Percentiles rank a stretch among this genome's conserved stretches.
These are phyloP conservation scores for Prionace glauca DNA, from an alignment of 2,797 vertebrate genomes.

Conservation along the genomic window DNA sequence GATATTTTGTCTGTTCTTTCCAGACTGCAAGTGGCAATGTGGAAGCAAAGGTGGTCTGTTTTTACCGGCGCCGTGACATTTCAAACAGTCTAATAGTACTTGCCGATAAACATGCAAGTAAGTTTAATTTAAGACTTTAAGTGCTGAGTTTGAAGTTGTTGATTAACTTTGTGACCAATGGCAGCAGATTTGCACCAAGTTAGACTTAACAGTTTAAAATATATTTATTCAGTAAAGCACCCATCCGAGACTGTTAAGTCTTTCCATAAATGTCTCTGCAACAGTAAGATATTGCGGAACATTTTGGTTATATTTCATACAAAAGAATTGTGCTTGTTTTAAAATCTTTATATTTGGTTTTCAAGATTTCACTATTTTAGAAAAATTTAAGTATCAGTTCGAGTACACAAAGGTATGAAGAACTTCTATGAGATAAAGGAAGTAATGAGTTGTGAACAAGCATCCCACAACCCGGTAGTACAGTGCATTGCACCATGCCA, in stretches of 20 bases:
- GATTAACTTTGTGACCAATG: background rate
- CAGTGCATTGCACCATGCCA: background rate
- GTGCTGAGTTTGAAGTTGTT: background rate
- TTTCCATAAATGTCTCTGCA: background rate
- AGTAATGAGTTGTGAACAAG: background rate
- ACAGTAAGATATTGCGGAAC: background rate
- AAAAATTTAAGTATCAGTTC: background rate
- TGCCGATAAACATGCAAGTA: constrained; percentile 97
- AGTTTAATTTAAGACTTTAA: constrained; percentile 53
- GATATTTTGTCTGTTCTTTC: constrained; percentile 49
- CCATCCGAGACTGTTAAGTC: background rate
- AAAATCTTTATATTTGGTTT: background rate
- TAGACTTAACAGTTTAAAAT: background rate
- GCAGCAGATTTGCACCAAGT: background rate
- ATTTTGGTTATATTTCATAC: background rate
- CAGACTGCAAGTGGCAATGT: constrained; percentile 94
- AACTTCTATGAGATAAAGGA: background rate
- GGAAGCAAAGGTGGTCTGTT: constrained; percentile 97
- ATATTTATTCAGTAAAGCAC: background rate
- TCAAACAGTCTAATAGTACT: constrained; percentile 96
- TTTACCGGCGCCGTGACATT: constrained; percentile 94
- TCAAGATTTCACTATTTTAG: background rate
- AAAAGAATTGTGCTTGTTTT: background rate
- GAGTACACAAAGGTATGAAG: background rate
- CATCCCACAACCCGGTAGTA: background rate